A percentile compares a stretch with the other conserved stretches of the same genome.
These are phyloP conservation scores for Neoarius graeffei DNA, from an alignment of 2,113 vertebrate genomes.

Conservation along the genomic window DNA sequence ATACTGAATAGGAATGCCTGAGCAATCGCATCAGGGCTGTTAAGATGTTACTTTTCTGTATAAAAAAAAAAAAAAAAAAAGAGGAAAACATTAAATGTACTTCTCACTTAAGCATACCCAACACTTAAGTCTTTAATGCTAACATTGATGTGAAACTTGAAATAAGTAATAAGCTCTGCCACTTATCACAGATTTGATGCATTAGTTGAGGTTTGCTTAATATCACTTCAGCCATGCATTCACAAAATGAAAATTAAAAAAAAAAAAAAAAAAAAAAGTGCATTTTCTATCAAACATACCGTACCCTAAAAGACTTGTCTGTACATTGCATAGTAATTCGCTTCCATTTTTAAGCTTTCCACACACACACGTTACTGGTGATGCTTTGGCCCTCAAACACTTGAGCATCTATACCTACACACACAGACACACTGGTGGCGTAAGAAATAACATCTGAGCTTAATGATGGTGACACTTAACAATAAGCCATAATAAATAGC, in stretches of 20 bases:
- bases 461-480: neutral
- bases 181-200: neutral
- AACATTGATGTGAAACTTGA: neutral
- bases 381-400: slow-evolving; percentile 15
- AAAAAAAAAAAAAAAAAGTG: no score
- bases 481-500: neutral
- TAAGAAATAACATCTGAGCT: neutral
- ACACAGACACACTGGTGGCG: neutral
- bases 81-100: neutral
- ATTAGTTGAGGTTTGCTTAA: slow-evolving; percentile 7
- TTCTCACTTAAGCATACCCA: neutral
- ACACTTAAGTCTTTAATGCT: slow-evolving; percentile 10
- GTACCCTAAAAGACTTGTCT: slow-evolving; percentile 30
- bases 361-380: neutral
- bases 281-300: neutral
- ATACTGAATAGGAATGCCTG: slow-evolving; percentile 11
- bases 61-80: neutral
- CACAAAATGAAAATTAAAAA: neutral
- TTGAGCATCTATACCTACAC: neutral
- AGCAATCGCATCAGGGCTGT: neutral
- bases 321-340: slow-evolving; percentile 52
- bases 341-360: slow-evolving; percentile 17
- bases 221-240: slow-evolving; percentile 28
- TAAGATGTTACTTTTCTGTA: neutral
- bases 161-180: neutral